phyloP scores from a whole-genome alignment of 2,888 invertebrate genomes.

The Pediacus dermestoides region DNA sequence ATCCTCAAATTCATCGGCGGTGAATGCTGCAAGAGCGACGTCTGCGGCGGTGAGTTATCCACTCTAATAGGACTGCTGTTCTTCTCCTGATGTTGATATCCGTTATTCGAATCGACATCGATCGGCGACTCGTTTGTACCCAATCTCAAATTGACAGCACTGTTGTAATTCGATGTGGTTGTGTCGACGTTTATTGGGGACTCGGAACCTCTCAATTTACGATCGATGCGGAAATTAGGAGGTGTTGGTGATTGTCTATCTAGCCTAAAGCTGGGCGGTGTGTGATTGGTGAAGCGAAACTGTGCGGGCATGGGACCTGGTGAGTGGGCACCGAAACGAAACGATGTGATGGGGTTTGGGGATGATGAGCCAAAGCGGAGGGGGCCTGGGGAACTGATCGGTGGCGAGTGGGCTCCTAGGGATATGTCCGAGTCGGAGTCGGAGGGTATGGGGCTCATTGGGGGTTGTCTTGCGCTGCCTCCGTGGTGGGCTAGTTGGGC shows the following conservation, averaged over 20 bases:
- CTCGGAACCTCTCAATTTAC: conserved; percentile 35
- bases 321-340: conserved; percentile 49
- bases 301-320: conserved; percentile 51
- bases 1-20: conserved; percentile 47
- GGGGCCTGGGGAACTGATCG: conserved; percentile 45
- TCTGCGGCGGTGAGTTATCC: conserved; percentile 31
- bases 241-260: conserved; percentile 35
- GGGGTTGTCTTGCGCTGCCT: conserved; percentile 37
- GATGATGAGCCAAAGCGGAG: conserved; percentile 41
- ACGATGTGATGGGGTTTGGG: conserved; percentile 44
- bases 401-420: conserved; percentile 48
- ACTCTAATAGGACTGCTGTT: conserved; percentile 29
- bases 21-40: conserved; percentile 36
- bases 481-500: conserved; percentile 48
- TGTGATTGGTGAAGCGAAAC: conserved; percentile 45
- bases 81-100: conserved; percentile 25
- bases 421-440: conserved; percentile 52
- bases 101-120: conserved; percentile 39
- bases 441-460: conserved; percentile 47
- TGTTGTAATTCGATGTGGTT: conserved; percentile 28
- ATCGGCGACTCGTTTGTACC: conserved; percentile 39
- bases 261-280: conserved; percentile 38
- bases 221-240: conserved; percentile 37
- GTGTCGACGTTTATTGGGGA: conserved; percentile 37
- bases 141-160: conserved; percentile 35